Percentiles rank a stretch among this genome's conserved stretches.
Evolutionary conservation across 2,888 invertebrate genomes (phyloP).

Genomic region (Argyra leucocephala): DNA sequence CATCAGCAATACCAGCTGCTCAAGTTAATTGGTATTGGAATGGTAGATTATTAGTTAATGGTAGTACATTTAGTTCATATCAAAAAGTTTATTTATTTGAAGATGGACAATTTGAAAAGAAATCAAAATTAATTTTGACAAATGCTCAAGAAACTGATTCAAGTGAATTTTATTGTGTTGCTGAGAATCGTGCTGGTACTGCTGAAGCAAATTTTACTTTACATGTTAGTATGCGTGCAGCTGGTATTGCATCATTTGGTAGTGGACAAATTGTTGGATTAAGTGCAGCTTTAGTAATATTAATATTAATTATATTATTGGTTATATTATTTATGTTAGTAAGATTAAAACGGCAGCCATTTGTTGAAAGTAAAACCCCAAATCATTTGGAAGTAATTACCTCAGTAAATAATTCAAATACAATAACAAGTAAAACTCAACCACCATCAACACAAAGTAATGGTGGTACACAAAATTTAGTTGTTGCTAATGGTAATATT

Average conservation of each 20-base stretch:
- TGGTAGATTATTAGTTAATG: constrained; percentile 65
- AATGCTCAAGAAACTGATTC: constrained; percentile 76
- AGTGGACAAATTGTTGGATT: constrained; percentile 78
- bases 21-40: constrained; percentile 81
- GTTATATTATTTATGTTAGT: constrained; percentile 64
- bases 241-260: constrained; percentile 71
- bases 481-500: constrained; percentile 50
- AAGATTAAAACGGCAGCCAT: constrained; percentile 61
- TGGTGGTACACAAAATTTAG: constrained; percentile 46
- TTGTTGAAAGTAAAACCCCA: constrained; percentile 66
- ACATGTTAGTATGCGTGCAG: constrained; percentile 65
- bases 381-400: constrained; percentile 65
- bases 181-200: constrained; percentile 79
- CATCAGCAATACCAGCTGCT: constrained; percentile 72
- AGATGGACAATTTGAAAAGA: constrained; percentile 65
- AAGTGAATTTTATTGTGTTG: constrained; percentile 78
- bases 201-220: constrained; percentile 84
- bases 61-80: constrained; percentile 66
- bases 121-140: constrained; percentile 64
- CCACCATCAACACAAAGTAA: constrained; percentile 39
- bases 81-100: constrained; percentile 69
- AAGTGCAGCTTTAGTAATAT: constrained; percentile 68
- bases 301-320: constrained; percentile 65
- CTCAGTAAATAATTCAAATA: constrained; percentile 49
- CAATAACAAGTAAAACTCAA: constrained; percentile 45